A percentile compares a stretch with the other conserved stretches of the same genome.
Evolutionary conservation across 23 tunicate species (phyloP).

Genomic region (Styela clava): DNA sequence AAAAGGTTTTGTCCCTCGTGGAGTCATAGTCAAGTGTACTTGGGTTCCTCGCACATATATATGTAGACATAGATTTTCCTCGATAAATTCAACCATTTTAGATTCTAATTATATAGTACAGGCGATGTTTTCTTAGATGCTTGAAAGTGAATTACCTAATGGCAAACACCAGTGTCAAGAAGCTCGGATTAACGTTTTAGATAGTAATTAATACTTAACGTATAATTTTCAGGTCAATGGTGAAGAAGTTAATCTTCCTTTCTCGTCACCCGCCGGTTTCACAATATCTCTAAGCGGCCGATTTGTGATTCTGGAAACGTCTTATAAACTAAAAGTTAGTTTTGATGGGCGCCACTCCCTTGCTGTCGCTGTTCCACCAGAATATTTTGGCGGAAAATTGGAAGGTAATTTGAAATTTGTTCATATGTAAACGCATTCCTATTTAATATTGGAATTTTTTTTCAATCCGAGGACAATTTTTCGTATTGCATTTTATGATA

Average conservation of each 20-base stretch:
- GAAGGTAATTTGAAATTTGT: constrained; percentile 38
- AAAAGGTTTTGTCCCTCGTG: too few species aligned
- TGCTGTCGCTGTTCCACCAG: constrained; percentile 60
- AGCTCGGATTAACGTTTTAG: not conserved
- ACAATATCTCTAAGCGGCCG: constrained; percentile 44
- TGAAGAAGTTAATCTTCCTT: constrained; percentile 49
- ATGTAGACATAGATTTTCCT: too few species aligned
- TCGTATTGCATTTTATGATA: too few species aligned
- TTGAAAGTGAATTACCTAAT: too few species aligned
- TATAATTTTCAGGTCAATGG: constrained; percentile 44
- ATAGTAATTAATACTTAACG: not conserved
- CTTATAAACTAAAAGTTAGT: constrained; percentile 35
- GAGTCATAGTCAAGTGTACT: too few species aligned
- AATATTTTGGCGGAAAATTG: constrained; percentile 37
- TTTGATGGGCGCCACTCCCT: constrained; percentile 75
- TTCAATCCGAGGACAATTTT: too few species aligned
- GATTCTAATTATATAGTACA: too few species aligned
- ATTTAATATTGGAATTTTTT: too few species aligned
- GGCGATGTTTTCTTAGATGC: too few species aligned
- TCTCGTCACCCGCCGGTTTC: constrained; percentile 32
- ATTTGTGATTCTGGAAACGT: constrained; percentile 32
- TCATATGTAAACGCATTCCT: too few species aligned
- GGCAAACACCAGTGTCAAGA: not conserved
- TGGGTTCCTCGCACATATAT: too few species aligned
- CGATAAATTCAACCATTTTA: too few species aligned